Conservation (phyloP, 1,140 invertebrate species). For the Pachypeltis micranthus region DNA sequence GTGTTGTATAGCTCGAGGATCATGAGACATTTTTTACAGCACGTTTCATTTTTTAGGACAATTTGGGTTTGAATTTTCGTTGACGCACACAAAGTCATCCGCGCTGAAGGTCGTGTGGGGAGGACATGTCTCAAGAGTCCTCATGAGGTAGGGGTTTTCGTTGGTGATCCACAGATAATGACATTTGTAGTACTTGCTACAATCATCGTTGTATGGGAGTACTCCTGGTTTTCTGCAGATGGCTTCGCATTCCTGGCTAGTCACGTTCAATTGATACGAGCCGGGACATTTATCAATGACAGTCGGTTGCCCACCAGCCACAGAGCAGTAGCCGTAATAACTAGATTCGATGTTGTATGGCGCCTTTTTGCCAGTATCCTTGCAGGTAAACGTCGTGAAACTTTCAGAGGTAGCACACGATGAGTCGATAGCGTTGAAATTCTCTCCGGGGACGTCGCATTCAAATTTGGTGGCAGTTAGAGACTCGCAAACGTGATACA, state of each 20-base stretch:
- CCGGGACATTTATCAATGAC: not conserved
- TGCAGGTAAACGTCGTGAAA: not conserved
- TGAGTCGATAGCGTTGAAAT: not conserved
- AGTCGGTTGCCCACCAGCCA: not conserved
- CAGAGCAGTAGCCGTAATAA: not conserved
- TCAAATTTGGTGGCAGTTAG: not conserved
- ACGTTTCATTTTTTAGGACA: too few relatives aligned
- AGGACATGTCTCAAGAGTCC: not conserved
- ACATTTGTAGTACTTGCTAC: slow-evolving; percentile 18
- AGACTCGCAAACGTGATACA: not conserved
- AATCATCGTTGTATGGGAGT: slow-evolving; percentile 2
- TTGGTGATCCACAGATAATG: not conserved
- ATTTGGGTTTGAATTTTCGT: not conserved
- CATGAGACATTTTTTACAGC: too few relatives aligned
- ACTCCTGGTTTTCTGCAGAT: slow-evolving; percentile 4
- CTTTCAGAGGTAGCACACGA: not conserved
- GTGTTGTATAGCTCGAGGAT: too few relatives aligned
- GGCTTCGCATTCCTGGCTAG: slow-evolving; percentile 10
- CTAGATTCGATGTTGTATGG: not conserved
- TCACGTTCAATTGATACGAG: slow-evolving; percentile 8
- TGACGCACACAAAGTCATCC: not conserved
- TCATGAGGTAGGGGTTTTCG: not conserved
- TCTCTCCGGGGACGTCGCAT: not conserved
- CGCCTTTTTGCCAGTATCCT: not conserved
- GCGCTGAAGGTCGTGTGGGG: not conserved